Conservation (phyloP, 2,888 invertebrate species). For the Elegia similella region DNA sequence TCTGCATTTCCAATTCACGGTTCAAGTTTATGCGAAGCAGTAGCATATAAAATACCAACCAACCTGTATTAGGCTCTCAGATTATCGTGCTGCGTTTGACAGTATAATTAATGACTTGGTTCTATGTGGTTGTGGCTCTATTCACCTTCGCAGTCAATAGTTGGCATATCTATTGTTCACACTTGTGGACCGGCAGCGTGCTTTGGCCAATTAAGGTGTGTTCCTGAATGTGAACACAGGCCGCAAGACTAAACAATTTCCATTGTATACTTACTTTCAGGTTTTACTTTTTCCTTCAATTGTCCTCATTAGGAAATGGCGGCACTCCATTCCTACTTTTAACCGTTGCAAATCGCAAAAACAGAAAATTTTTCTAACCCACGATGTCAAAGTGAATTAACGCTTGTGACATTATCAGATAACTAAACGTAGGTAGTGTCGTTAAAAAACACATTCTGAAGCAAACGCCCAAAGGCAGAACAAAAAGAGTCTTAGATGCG, state of each 20-base stretch:
- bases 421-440: too few species aligned
- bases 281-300: too few species aligned
- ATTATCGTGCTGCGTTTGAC: constrained; percentile 51
- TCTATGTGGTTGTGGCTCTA: constrained; percentile 22
- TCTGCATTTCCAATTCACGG: neutral
- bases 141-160: constrained; percentile 47
- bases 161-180: constrained; percentile 36
- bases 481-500: too few species aligned
- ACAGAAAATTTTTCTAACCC: too few species aligned
- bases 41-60: constrained; percentile 1
- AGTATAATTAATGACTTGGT: constrained; percentile 58
- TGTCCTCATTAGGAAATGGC: too few species aligned
- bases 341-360: too few species aligned
- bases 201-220: neutral
- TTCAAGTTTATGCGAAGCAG: neutral
- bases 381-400: too few species aligned
- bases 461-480: too few species aligned
- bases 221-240: neutral
- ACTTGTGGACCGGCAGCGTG: neutral
- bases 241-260: neutral
- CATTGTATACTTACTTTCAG: too few species aligned
- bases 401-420: too few species aligned
- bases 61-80: constrained; percentile 1
- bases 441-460: too few species aligned
- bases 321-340: too few species aligned